Percentiles rank a stretch among this genome's conserved stretches.
Conservation (phyloP, 2,888 invertebrate genomes). For the Entomobrya proxima region DNA sequence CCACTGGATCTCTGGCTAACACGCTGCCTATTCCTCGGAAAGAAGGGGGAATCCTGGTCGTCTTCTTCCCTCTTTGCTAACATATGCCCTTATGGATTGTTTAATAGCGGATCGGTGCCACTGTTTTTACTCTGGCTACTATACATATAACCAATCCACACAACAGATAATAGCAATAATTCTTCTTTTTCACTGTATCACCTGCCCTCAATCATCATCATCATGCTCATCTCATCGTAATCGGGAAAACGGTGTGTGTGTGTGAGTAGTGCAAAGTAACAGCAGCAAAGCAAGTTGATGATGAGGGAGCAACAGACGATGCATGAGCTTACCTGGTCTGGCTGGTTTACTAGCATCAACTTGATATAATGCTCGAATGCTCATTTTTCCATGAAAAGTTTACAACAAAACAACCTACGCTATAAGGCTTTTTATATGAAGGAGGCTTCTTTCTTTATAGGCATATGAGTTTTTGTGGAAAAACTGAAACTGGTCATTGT, state of each 20-base stretch:
- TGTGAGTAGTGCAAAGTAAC: not conserved
- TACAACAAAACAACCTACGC: constrained; percentile 55
- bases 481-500: constrained; percentile 49
- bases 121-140: not conserved
- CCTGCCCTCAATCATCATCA: constrained; percentile 67
- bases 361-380: constrained; percentile 34
- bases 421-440: constrained; percentile 19
- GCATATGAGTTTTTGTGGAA: not conserved
- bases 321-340: constrained; percentile 54
- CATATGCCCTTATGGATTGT: constrained; percentile 20
- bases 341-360: constrained; percentile 22
- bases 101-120: constrained; percentile 41
- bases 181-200: constrained; percentile 65
- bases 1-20: constrained; percentile 15
- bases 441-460: not conserved
- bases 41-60: constrained; percentile 40
- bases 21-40: not conserved
- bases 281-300: constrained; percentile 17
- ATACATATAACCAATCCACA: constrained; percentile 36
- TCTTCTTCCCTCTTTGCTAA: constrained; percentile 15
- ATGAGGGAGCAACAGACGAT: constrained; percentile 50
- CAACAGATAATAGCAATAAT: constrained; percentile 65
- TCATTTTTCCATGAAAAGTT: constrained; percentile 62
- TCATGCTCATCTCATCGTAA: constrained; percentile 8
- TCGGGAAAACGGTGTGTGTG: constrained; percentile 22